These are phyloP conservation scores for Forbesichthys papilliferus DNA, from an alignment of 2,113 vertebrate species.

Conservation along the genomic window DNA sequence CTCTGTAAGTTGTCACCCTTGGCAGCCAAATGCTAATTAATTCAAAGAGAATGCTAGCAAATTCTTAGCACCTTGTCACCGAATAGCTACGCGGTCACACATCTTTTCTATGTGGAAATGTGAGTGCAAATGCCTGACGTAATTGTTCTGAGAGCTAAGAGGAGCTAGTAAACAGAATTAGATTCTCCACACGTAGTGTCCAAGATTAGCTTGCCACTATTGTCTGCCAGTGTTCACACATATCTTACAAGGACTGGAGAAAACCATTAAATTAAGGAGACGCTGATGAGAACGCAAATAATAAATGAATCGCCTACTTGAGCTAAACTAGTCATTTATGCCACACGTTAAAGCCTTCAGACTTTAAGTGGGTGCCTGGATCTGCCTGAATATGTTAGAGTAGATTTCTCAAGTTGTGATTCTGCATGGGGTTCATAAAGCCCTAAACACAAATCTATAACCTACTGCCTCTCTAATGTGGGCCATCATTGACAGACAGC, in stretches of 20 bases:
- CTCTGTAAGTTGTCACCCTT: not conserved
- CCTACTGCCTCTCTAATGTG: slow-evolving; percentile 20
- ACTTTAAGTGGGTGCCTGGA: slow-evolving; percentile 3
- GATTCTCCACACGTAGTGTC: not conserved
- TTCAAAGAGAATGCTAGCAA: too few species aligned
- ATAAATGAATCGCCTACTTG: too few species aligned
- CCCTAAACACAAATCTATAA: slow-evolving; percentile 35
- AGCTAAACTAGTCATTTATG: too few species aligned
- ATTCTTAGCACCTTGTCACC: slow-evolving; percentile 28
- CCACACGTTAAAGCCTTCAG: too few species aligned
- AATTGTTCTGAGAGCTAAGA: not conserved
- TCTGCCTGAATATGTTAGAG: slow-evolving; percentile 30
- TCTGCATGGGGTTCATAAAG: slow-evolving; percentile 36
- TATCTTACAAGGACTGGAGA: too few species aligned
- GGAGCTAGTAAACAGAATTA: not conserved
- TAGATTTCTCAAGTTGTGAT: slow-evolving; percentile 40
- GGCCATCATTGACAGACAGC: not conserved
- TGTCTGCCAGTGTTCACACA: too few species aligned
- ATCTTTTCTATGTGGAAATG: not conserved
- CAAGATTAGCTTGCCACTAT: too few species aligned
- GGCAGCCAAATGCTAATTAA: slow-evolving; percentile 12
- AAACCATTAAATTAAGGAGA: too few species aligned
- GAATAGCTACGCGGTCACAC: slow-evolving; percentile 21
- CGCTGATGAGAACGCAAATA: too few species aligned
- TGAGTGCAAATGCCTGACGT: not conserved